Evolutionary conservation across 2,797 vertebrate species (phyloP).

Genomic region (Malacoraja senta): DNA sequence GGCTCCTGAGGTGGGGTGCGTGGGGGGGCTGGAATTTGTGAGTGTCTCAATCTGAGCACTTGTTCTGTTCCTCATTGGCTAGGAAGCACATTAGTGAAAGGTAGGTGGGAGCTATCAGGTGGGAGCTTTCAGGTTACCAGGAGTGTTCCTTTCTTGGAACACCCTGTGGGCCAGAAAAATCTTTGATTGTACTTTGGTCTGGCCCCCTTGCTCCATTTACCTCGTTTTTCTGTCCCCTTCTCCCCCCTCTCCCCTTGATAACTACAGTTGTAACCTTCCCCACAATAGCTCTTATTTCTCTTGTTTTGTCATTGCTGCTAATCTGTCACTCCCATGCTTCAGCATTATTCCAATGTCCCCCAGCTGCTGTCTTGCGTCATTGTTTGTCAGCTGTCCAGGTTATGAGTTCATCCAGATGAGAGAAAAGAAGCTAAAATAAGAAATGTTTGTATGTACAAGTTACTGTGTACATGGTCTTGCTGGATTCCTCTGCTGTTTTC

Average conservation of each 20-base stretch:
- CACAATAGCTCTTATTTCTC: neutral
- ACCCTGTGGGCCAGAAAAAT: neutral
- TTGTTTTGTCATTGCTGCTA: neutral
- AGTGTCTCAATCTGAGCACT: neutral
- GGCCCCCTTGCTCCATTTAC: no score
- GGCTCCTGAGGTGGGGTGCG: neutral
- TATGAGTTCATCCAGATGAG: neutral
- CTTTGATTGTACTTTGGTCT: neutral
- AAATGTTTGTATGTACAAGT: neutral
- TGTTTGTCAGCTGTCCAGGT: neutral
- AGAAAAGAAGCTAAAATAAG: neutral
- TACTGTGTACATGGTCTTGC: neutral
- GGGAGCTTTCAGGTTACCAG: neutral
- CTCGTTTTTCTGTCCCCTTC: no score
- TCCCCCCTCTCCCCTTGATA: neutral
- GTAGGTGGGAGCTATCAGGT: neutral
- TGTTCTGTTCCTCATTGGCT: neutral
- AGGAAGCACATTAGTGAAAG: neutral
- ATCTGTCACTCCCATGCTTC: neutral
- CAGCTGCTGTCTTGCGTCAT: neutral
- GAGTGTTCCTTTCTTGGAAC: neutral
- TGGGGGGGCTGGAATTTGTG: neutral
- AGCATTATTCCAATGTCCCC: neutral
- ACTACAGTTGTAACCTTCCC: neutral
- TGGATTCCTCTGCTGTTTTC: neutral